Base-by-base conservation (phyloP, 2,113 vertebrate genomes). In the Loxodonta africana region DNA sequence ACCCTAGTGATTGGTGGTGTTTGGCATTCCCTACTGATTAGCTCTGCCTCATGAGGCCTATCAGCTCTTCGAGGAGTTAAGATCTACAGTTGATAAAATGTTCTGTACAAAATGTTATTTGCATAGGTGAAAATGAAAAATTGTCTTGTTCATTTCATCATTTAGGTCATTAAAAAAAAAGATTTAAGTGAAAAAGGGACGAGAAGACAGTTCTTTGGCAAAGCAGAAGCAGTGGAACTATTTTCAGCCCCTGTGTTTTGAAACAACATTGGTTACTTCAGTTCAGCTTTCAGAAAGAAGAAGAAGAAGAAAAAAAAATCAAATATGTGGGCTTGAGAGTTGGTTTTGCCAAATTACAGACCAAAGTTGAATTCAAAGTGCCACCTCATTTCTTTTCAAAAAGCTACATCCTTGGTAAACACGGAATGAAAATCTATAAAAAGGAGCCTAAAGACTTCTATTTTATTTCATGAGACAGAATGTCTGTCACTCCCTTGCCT, bases 301-400 rank as follows among this genome's bases (percentile, higher is more conserved):
- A 12, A 74, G 28, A 86, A 90, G 86, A 86, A 74, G 33, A 86
- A 90, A 88, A 86, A 76, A 33, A 86, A 76, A 33, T 76, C 51
- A 26, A 83, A 76, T 33, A 88, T 87, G 94, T 96, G 88, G 97
- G 96, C 80, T 74, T 57, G 74, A 25, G 44, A 62, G 91, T 85
- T 74, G 81, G 69, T 83, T 96, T 97, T 98, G 96, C 96, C 96
- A 97, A 81, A 82, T 76, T 62, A 82, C 30, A 90, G 90, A 87
- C 88, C 94, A 65, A 48, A 89, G 96, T 48, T 92, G 96, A 93
- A 28, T 76, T 92, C 69, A 26, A 26, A 94, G 73, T 41, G 44
- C 82, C 78, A 65, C 78, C 10, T 74, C 86, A 12, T 90, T 85
- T 74, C 90, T 92, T 92, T 86, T 57, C 30, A 76, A 2, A 95